A percentile compares a stretch with the other conserved stretches of the same genome.
These are phyloP conservation scores for Chesias legatella DNA, from an alignment of 2,888 invertebrate species.

Conservation along the genomic window DNA sequence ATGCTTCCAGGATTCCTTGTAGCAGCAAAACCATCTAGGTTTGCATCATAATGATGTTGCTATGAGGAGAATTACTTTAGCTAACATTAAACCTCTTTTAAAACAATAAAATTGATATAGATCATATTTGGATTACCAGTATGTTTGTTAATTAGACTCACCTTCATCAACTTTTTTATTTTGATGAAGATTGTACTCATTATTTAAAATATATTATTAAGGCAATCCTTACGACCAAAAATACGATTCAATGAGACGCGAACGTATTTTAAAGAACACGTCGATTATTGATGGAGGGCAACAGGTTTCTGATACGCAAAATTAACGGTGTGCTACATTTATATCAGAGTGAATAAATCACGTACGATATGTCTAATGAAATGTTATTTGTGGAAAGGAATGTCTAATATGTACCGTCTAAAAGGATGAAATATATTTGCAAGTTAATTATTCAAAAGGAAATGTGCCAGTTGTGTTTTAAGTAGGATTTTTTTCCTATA, in stretches of 20 bases:
- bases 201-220: neutral
- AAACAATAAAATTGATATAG: too few relatives aligned
- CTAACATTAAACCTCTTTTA: too few relatives aligned
- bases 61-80: too few relatives aligned
- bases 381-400: constrained; percentile 28
- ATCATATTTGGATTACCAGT: too few relatives aligned
- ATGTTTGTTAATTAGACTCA: too few relatives aligned
- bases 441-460: constrained; percentile 1
- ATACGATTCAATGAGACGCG: constrained; percentile 12
- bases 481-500: too few relatives aligned
- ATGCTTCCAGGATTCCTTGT: too few relatives aligned
- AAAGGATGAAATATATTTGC: constrained; percentile 5
- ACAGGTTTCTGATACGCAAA: constrained; percentile 24
- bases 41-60: too few relatives aligned
- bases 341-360: constrained; percentile 44
- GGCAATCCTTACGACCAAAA: neutral
- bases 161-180: too few relatives aligned
- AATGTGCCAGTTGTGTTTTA: neutral
- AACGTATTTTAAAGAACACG: constrained; percentile 15
- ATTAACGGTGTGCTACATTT: constrained; percentile 40
- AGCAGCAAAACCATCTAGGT: too few relatives aligned
- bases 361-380: constrained; percentile 44
- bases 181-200: too few relatives aligned
- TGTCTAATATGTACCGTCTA: constrained; percentile 2
- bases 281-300: constrained; percentile 16